phyloP scores from a whole-genome alignment of 2,113 vertebrate species.

The Opisthocomus hoazin region DNA sequence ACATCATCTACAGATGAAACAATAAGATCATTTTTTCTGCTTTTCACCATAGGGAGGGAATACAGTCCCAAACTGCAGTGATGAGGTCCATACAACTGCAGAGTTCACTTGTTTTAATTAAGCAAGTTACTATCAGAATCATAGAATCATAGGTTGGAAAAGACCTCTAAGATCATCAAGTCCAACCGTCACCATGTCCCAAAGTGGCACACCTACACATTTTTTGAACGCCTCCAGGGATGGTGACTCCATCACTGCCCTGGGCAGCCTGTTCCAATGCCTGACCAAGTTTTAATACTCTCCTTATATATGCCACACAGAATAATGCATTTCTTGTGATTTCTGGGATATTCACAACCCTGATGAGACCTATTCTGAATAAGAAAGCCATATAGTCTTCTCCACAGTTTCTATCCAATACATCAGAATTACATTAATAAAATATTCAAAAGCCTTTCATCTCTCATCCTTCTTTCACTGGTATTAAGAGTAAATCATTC shows the following conservation, averaged over 20 bases:
- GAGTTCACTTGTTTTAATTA: background rate
- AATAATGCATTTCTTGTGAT: background rate
- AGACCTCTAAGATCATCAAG: too few species aligned
- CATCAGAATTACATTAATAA: background rate
- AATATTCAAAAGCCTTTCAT: constrained; percentile 12
- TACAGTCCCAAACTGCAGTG: background rate
- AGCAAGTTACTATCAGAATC: background rate
- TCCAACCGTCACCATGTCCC: too few species aligned
- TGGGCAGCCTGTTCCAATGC: too few species aligned
- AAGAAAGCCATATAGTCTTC: background rate
- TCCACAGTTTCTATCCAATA: background rate
- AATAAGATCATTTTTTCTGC: background rate
- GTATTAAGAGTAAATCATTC: background rate
- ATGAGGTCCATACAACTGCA: background rate
- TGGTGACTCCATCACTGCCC: too few species aligned
- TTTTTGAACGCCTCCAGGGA: too few species aligned
- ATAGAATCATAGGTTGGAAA: too few species aligned
- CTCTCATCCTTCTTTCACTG: background rate
- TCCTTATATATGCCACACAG: background rate
- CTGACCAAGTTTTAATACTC: background rate
- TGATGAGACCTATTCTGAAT: background rate
- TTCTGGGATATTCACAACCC: background rate
- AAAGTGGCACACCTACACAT: too few species aligned
- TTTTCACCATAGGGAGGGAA: background rate
- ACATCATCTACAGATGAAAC: background rate